phyloP scores from a whole-genome alignment of 2,888 invertebrate species.

The Caenorhabditis sp. region DNA sequence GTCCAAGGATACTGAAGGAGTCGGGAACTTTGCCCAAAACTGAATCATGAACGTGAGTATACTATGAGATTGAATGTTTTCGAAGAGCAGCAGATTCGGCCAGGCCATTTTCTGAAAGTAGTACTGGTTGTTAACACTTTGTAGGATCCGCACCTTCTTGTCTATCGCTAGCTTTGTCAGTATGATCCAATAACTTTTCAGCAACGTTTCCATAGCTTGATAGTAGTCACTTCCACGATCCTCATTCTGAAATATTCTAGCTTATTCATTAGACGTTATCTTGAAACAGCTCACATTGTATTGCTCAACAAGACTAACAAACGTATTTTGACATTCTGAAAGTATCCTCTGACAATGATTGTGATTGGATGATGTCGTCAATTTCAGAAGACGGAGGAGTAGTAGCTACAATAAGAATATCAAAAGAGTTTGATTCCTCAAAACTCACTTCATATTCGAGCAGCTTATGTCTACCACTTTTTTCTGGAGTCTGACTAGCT shows the following conservation, averaged over 20 bases:
- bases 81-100: neutral
- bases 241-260: neutral
- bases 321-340: neutral
- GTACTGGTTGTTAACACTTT: too few species aligned
- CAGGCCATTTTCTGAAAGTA: neutral
- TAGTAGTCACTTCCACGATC: neutral
- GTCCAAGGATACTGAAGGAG: neutral
- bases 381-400: conserved; percentile 3
- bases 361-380: neutral
- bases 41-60: conserved; percentile 28
- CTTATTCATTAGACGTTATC: neutral
- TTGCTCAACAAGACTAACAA: neutral
- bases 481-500: neutral
- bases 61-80: neutral
- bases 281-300: neutral
- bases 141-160: neutral
- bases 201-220: neutral
- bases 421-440: too few species aligned
- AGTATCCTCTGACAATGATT: neutral
- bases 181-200: conserved; percentile 33
- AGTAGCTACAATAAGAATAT: neutral
- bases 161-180: conserved; percentile 22
- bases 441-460: conserved; percentile 24
- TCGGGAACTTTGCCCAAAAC: conserved; percentile 31
- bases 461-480: conserved; percentile 11